Conservation (phyloP, 1,140 invertebrate genomes). For the Pseudobourletiella spinata region DNA sequence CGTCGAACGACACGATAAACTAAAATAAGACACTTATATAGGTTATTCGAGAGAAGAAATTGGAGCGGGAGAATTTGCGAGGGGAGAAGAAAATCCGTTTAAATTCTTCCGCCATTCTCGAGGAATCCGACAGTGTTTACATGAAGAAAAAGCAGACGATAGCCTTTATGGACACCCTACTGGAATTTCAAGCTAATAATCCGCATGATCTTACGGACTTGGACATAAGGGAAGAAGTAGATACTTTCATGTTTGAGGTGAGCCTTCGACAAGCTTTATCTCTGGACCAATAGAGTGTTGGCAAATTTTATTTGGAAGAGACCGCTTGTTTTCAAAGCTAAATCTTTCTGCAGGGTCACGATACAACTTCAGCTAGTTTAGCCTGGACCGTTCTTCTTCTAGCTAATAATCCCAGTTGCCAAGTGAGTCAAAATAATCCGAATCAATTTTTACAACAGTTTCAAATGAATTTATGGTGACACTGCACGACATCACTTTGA, state of each 20-base stretch:
- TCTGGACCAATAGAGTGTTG: background rate
- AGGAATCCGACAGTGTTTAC: background rate
- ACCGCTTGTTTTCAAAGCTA: background rate
- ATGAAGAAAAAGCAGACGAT: no score
- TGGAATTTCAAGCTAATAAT: no score
- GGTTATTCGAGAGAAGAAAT: background rate
- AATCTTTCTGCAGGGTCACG: no score
- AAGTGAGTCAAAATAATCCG: slow-evolving; percentile 44
- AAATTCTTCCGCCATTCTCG: no score
- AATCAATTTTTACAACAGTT: no score
- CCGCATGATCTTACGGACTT: background rate
- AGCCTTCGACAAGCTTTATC: slow-evolving; percentile 15
- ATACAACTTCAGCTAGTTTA: no score
- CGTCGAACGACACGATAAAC: background rate
- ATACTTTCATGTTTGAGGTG: no score
- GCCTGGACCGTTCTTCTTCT: no score
- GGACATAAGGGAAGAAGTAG: slow-evolving; percentile 24
- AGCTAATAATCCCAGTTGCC: slow-evolving; percentile 66
- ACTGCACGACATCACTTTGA: no score
- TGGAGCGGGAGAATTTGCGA: background rate
- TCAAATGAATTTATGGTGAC: no score
- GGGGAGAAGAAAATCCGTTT: no score
- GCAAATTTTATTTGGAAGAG: background rate
- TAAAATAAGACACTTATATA: no score
- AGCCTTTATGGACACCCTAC: slow-evolving; percentile 11